Evolutionary conservation across 2,113 vertebrate genomes (phyloP).

Genomic region (Hippopotamus amphibius): DNA sequence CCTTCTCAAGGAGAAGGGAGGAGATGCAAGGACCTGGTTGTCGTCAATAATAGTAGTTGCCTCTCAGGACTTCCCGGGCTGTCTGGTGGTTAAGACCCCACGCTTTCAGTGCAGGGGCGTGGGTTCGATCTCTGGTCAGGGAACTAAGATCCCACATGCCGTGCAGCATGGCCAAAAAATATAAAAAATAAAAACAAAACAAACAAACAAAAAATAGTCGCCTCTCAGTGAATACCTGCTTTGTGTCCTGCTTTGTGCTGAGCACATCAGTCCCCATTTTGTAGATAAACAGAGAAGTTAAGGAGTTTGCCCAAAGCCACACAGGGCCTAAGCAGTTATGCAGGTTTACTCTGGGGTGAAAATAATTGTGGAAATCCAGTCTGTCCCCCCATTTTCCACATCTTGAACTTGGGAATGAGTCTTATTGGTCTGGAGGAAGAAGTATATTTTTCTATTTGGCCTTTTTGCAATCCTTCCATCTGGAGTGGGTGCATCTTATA

Average conservation of each 20-base stretch:
- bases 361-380: conserved; percentile 40
- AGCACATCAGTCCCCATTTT: conserved; percentile 23
- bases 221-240: not conserved
- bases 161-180: no score
- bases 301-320: not conserved
- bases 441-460: not conserved
- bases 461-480: not conserved
- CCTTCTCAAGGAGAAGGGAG: not conserved
- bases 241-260: not conserved
- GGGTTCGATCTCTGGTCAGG: no score
- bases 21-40: not conserved
- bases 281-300: not conserved
- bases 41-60: not conserved
- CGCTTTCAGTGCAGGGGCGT: no score
- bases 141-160: no score
- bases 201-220: not conserved
- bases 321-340: not conserved
- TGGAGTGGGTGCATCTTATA: not conserved
- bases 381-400: not conserved
- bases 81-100: no score
- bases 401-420: conserved; percentile 1
- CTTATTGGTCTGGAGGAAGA: not conserved
- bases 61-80: not conserved
- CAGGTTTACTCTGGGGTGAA: conserved; percentile 14
- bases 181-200: no score